Evolutionary conservation across 1,140 invertebrate species (phyloP), one percentile per base, ranked within the genome.

Genomic region (Leptonema lineaticorne): DNA sequence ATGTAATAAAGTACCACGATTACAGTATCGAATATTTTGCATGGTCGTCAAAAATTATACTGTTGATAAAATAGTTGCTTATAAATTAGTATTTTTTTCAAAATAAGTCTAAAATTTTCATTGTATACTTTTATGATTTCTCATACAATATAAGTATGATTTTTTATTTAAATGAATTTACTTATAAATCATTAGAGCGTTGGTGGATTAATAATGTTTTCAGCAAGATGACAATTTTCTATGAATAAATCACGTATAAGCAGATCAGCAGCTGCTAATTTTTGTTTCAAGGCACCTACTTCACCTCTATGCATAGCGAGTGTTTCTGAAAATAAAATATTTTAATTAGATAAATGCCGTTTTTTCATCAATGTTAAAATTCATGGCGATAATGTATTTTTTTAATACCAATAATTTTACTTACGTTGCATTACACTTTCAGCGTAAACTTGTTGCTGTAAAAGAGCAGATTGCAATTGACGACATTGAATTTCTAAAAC

Each of bases 181-280:
- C n/a, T n/a, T n/a, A n/a, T n/a, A n/a, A n/a, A n/a, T n/a, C n/a
- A n/a, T n/a, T n/a, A n/a, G n/a, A n/a, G n/a, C n/a, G 11, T 33
- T 33, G 57, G 56, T n/a, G 67, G 64, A 14, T 63, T 63, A 4
- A 65, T 46, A 20, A 69, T 64, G 30, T 60, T 73, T 24, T 66
- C 30, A 68, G 85, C 84, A 66, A 92, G 78, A 76, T 88, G 87
- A 26, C 90, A 87, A 82, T 92, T 92, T 78, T 93, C 90, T n/a
- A 91, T 84, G 75, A 89, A 92, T 18, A 93, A 79, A 77, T 92
- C 90, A 78, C 90, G 90, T 0, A 90, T 87, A 4, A 92, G 78
- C 69, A 91, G 78, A 78, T 93, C 90, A 30, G 89, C 85, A 73
- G 85, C 85, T n/a, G 86, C 84, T 62, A 93, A 79, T 66, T 86